Base-by-base conservation (phyloP, 1,140 invertebrate genomes). In the Megathymus violae region DNA sequence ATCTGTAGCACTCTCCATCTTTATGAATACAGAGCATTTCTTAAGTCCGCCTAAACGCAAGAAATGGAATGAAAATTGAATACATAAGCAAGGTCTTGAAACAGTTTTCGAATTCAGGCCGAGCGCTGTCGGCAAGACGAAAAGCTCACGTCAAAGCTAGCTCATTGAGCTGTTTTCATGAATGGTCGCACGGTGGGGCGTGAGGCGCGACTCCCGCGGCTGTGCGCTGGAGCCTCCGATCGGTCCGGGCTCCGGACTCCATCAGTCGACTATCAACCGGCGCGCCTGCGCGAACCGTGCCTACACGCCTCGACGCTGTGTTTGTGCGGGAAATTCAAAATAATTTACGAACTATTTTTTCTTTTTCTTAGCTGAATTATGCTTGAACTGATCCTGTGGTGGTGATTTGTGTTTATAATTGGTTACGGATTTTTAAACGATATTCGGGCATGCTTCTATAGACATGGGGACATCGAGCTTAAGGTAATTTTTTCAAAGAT, bases 121-220 rank as follows among this genome's bases (percentile, higher is more conserved):
- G 22, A 27, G 38, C 40, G 40, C 47, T 51, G 16, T 19, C 47
- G 47, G 40, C 50, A 34, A 64, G 31, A 38, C 36, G 51, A 60
- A 71, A 79, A 81, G 77, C 74, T 78, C 47, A 43, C 65, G 63
- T 38, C 52, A 38, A 51, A 78, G 76, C 70, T 74, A 51, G 50
- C 48, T 67, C 74, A 89, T 80, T 84, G 69, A 83, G 67, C 67
- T 47, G 62, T 80, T 85, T 87, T 87, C 84, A 86, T 89, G 84
- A 89, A 89, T 89, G 85, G 66, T 17, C 43, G 44, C 51, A 54
- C 71, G 79, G 85, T 76, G 80, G 83, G 86, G 87, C 62, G 50
- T 64, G 62, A 38, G 47, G 17, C 38, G 48, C 31, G 46, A 60
- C 52, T 34, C 64, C 38, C 62, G 52, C 36, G 59, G 52, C 61